A percentile compares a stretch with the other conserved stretches of the same genome.
Evolutionary conservation across 2,888 invertebrate species (phyloP).

Genomic region (Endotricha flammealis): DNA sequence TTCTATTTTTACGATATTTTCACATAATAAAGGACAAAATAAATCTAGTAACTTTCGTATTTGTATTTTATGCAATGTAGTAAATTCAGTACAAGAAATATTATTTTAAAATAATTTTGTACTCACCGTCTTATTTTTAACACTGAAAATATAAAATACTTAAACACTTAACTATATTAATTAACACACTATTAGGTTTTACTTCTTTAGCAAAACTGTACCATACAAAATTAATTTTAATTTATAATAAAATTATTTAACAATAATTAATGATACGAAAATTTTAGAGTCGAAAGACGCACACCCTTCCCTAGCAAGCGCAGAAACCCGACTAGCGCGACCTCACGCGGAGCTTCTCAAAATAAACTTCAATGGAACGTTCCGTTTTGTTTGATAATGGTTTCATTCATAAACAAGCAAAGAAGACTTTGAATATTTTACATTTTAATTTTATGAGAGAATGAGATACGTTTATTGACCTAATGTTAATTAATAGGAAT

Average conservation of each 20-base stretch:
- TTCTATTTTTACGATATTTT: no score
- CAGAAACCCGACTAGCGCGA: constrained; percentile 72
- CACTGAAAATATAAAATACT: constrained; percentile 30
- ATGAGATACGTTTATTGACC: no score
- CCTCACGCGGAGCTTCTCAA: constrained; percentile 47
- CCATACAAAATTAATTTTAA: constrained; percentile 32
- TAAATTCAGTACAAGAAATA: no score
- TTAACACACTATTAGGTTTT: constrained; percentile 41
- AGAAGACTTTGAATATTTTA: no score
- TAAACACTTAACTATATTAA: constrained; percentile 20
- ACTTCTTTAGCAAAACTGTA: constrained; percentile 22
- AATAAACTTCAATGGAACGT: constrained; percentile 42
- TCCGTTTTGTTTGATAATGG: constrained; percentile 36
- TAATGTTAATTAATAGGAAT: no score
- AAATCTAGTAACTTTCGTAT: no score
- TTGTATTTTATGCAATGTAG: no score
- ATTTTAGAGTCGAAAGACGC: constrained; percentile 50
- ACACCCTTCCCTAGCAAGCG: constrained; percentile 60
- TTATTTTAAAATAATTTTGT: constrained; percentile 22
- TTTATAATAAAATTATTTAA: constrained; percentile 29
- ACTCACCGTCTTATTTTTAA: constrained; percentile 54
- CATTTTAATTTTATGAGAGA: no score
- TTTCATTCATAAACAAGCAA: constrained; percentile 32
- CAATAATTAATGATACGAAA: constrained; percentile 51
- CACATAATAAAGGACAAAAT: no score